Conservation (phyloP, 2,888 invertebrate genomes). For the Xanthia icteritia region DNA sequence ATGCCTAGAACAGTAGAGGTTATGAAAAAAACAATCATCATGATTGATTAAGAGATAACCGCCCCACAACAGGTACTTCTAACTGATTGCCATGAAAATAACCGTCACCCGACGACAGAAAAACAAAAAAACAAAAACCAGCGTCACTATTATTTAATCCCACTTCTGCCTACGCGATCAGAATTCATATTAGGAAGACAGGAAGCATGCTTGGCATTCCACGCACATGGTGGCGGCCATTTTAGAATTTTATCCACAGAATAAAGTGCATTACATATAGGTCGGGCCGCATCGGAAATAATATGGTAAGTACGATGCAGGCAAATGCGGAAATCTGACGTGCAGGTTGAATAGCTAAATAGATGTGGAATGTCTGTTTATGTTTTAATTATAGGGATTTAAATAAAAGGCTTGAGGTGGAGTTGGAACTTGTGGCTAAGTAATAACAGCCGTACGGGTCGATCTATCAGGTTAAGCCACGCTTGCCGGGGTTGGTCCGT, state of each 20-base stretch:
- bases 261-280: constrained; percentile 64
- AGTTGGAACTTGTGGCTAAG: too few relatives aligned
- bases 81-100: constrained; percentile 18
- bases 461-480: too few relatives aligned
- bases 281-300: constrained; percentile 53
- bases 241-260: constrained; percentile 76
- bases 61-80: not conserved
- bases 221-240: constrained; percentile 70
- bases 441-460: too few relatives aligned
- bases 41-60: not conserved
- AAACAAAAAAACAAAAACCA: constrained; percentile 27
- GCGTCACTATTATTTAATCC: constrained; percentile 71
- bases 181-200: constrained; percentile 80
- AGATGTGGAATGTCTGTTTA: constrained; percentile 24
- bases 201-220: constrained; percentile 81
- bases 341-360: constrained; percentile 58
- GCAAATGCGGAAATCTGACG: constrained; percentile 59
- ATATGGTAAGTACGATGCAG: constrained; percentile 46
- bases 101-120: constrained; percentile 32
- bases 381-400: constrained; percentile 29
- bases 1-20: too few relatives aligned
- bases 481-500: too few relatives aligned
- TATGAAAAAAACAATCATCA: not conserved
- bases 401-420: not conserved
- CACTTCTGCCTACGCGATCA: constrained; percentile 63